Evolutionary conservation across 2,888 invertebrate genomes (phyloP), one percentile per base, ranked within the genome.

Genomic region (Emesis russula): DNA sequence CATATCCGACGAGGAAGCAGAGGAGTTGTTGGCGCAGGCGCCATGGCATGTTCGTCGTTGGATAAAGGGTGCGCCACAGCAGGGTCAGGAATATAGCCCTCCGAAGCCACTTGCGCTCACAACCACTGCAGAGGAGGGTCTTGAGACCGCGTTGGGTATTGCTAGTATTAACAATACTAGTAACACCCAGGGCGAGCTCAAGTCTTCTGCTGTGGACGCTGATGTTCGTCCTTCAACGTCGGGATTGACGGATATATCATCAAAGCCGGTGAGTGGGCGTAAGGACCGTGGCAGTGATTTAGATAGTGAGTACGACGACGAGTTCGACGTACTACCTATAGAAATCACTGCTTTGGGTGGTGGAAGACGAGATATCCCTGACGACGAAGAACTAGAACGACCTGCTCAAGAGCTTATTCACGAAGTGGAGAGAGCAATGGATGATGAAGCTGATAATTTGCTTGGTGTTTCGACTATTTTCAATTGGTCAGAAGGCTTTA

Each of bases 201-300:
- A 66, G 7, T 25, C 6, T 63, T 66, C 25, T 9, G 31, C 66
- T 66, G 66, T 9, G 31, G 66, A 66, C 25, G 66, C 66, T 66
- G 66, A 66, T 11, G 31, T 66, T 66, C 66, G 66, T 66, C 66
- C 66, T 11, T 66, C 66, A 66, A 31, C 66, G 66, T 66, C 66
- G 66, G 66, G 66, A 6, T 25, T 66, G 7, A 9, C 11, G 66
- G 25, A 9, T 13, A 31, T 11, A 66, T 31, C 66, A 31, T 66
- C 66, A 3, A 66, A 66, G 31, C 31, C 66, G 66, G 66, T 66
- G 66, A 1, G 3, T 66, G 66, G 25, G 25, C 66, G 66, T 11
- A 11, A 11, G 11, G 66, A 66, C 25, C 66, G 31, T 31, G 82
- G 41, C 75, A 86, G 71, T 73, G 36, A 1, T 73, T 73, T 15